Evolutionary conservation across 2,113 vertebrate genomes (phyloP), one percentile per base, ranked within the genome.

Genomic region (Stictonetta naevosa): DNA sequence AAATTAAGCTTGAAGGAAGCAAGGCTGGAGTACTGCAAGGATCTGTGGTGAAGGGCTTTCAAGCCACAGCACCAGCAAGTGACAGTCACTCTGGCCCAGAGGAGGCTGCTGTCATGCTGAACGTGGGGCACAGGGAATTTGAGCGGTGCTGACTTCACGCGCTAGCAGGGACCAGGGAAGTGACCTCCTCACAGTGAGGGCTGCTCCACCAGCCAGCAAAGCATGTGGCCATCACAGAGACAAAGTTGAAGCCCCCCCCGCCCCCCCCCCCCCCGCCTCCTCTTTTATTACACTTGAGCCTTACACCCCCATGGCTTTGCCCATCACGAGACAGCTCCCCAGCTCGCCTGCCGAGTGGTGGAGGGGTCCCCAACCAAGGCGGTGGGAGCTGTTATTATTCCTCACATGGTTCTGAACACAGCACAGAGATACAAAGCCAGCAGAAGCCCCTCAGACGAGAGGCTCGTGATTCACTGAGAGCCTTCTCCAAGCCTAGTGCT

Each of bases 1-100:
- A 92, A 77, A 93, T 78, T 68, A 83, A 78, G 29, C 73, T 69
- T 28, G 52, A 86, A 88, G 68, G 42, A 93, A 86, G 73, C 38
- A 86, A 88, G 76, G 33, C 56, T 5, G 9, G 13, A 17, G 52
- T 69, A 69, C 31, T 83, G 89, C 63, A 90, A 83, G 62, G 64
- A 73, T 62, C 46, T 21, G 52, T 0, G 1, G 0, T 60, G 77
- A 88, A 90, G 76, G 48, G 68, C 44, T 90, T 86, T 74, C 46
- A 88, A 0, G 18, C 33, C 81, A 33, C 56, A 75, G 48, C 28
- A 67, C 63, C 58, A 40, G 62, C 3, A 0, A 66, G 50, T 90
- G 83, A 60, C 72, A 48, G 46, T 52, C 12, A 0, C n/a, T 62
- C 21, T 81, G 59, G 33, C 33, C 56, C 56, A 42, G 29, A 81